Evolutionary conservation across 2,888 invertebrate genomes (phyloP), one percentile per base, ranked within the genome.

Genomic region (Lycocerus yunnanus): DNA sequence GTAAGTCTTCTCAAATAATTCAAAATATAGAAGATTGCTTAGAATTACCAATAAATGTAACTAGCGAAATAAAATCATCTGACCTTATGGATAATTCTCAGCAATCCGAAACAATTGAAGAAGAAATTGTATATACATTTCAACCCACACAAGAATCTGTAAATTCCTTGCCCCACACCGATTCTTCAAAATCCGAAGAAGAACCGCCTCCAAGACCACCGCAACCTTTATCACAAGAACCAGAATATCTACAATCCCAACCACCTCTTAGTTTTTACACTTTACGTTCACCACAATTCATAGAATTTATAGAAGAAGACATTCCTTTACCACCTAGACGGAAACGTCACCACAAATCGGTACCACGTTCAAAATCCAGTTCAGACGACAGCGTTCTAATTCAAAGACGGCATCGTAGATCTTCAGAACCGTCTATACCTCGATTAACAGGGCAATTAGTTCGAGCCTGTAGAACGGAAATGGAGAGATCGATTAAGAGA

Each of bases 381-480:
- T 85, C 84, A 3, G 84, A 84, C 11, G 84, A 84, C 69, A 68
- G 24, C 20, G 58, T 63, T 65, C 76, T 81, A 80, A 21, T 80
- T 21, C 71, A 75, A 71, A 78, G 75, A 76, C 80, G 83, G 18
- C 76, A 82, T 20, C 80, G 79, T 69, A 80, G 88, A 81, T 82
- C 88, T 1, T 89, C 90, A 11, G 93, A 94, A 80, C 92, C 92
- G 1, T 89, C 92, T 2, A 90, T 95, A 77, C 87, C 90, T 0
- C 93, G 94, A 82, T 90, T 94, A 20, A 91, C 93, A 11, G 90
- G 90, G 0, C 94, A 94, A 83, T 90, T 95, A 78, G 83, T 92
- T 6, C 88, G 92, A 21, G 94, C 93, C 6, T 93, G 94, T 81
- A 91, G 92, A 66, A 88, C 89, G 68, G 91, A 92, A 15, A 89